Conservation (phyloP, 2,797 vertebrate genomes). For the Esox masquinongy region DNA sequence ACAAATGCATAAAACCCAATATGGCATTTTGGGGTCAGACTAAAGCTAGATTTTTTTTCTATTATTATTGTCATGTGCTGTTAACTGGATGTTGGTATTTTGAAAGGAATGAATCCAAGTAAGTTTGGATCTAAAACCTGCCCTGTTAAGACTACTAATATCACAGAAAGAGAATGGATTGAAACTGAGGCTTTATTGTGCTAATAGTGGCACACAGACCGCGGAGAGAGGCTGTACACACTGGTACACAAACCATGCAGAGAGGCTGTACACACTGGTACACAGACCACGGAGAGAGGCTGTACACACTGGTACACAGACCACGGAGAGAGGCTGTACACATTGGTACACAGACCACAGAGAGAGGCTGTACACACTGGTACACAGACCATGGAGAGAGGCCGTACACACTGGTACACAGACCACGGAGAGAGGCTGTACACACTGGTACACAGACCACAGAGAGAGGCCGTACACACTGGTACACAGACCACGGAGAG, state of each 20-base stretch:
- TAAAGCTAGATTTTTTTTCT: neutral
- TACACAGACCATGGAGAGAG: no score
- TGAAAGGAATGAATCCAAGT: conserved; percentile 12
- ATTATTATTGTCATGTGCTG: neutral
- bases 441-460: no score
- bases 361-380: conserved; percentile 15
- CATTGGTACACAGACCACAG: no score
- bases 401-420: no score
- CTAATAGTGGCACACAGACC: conserved; percentile 46
- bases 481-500: no score
- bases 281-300: no score
- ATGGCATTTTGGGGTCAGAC: neutral
- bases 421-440: no score
- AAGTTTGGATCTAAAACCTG: conserved; percentile 22
- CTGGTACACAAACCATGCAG: conserved; percentile 5
- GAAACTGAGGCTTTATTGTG: conserved; percentile 67
- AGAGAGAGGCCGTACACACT: no score
- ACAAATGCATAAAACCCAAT: neutral
- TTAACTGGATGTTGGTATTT: conserved; percentile 22
- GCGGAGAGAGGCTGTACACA: neutral
- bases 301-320: no score
- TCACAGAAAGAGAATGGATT: conserved; percentile 38
- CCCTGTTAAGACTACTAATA: conserved; percentile 71
- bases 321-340: no score
- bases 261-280: no score